Percentiles rank a stretch among this genome's conserved stretches.
These are phyloP conservation scores for Mus musculus DNA, from an alignment of 2,113 vertebrate genomes.

Conservation along the genomic window DNA sequence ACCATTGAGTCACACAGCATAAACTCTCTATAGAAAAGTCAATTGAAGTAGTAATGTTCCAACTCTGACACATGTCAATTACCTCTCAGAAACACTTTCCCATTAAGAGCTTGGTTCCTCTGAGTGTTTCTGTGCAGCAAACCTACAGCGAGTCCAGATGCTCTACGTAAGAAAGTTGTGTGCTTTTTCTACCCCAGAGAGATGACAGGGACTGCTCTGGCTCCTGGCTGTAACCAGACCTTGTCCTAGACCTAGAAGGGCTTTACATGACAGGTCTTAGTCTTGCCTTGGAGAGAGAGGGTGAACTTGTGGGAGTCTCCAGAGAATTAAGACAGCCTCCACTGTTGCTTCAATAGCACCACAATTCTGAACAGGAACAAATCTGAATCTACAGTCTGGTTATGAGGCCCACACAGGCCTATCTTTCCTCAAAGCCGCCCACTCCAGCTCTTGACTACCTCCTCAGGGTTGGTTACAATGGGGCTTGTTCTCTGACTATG, in stretches of 20 bases:
- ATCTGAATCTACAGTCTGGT: background rate
- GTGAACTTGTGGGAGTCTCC: background rate
- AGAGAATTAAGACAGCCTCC: background rate
- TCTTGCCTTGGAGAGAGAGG: background rate
- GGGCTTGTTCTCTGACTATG: background rate
- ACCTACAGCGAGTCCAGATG: background rate
- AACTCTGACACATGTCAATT: slow-evolving; percentile 21
- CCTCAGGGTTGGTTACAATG: rapidly evolving
- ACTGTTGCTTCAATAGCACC: background rate
- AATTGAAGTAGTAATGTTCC: background rate
- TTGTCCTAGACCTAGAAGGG: no score
- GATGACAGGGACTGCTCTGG: background rate
- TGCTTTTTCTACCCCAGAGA: background rate
- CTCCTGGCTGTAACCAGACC: background rate
- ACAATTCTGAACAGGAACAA: background rate
- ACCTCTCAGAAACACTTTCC: slow-evolving; percentile 21
- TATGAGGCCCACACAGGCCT: background rate
- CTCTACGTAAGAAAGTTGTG: background rate
- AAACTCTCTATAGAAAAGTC: background rate
- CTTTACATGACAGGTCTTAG: rapidly evolving
- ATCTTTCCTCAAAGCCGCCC: background rate
- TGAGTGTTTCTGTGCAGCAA: background rate
- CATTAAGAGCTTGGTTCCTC: background rate
- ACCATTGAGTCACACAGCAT: background rate
- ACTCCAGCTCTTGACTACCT: background rate